These are phyloP conservation scores for Chrysomela aeneicollis DNA, from an alignment of 2,888 invertebrate species.

Conservation along the genomic window DNA sequence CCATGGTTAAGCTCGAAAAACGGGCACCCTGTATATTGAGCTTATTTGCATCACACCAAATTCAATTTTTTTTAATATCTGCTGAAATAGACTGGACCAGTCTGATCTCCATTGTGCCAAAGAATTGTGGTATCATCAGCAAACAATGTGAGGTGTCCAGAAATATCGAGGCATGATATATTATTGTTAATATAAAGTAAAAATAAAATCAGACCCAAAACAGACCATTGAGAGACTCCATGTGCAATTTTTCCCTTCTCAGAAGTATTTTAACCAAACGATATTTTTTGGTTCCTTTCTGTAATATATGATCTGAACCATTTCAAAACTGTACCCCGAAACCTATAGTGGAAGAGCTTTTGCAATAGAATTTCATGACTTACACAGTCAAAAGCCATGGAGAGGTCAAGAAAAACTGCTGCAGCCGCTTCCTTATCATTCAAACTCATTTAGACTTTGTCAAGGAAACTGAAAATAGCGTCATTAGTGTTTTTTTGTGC, in stretches of 20 bases:
- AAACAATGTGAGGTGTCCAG: not conserved
- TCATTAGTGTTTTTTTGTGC: not conserved
- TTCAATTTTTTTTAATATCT: not conserved
- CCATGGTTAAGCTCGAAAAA: too few species aligned
- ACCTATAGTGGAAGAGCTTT: not conserved
- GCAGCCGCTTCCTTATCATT: not conserved
- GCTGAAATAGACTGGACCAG: not conserved
- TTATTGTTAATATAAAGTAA: not conserved
- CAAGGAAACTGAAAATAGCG: not conserved
- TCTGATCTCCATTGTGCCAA: too few species aligned
- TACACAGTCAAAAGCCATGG: not conserved
- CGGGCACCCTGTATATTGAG: too few species aligned
- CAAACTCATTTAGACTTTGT: not conserved
- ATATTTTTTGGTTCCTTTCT: too few species aligned
- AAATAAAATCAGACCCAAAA: not conserved
- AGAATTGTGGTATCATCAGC: too few species aligned
- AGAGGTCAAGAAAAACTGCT: too few species aligned
- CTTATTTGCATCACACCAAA: slow-evolving; percentile 8
- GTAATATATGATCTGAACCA: too few species aligned
- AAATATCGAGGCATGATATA: not conserved
- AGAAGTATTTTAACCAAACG: too few species aligned
- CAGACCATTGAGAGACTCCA: not conserved
- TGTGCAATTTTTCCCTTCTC: too few species aligned
- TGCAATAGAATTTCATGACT: too few species aligned
- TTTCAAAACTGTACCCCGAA: not conserved